phyloP scores from a whole-genome alignment of 2,888 invertebrate species.

The Catocala nupta region DNA sequence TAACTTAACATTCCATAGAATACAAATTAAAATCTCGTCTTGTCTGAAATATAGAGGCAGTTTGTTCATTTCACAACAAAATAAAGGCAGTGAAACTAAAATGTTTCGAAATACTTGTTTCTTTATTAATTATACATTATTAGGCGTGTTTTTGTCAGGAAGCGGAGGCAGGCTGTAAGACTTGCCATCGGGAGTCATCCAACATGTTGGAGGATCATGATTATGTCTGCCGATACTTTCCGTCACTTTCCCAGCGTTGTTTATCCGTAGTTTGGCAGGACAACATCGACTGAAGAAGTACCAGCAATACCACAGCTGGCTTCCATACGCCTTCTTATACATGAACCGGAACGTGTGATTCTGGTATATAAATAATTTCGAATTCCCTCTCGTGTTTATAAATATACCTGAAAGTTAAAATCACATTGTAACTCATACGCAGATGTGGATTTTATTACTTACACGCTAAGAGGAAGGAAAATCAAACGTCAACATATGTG shows the following conservation, averaged over 20 bases:
- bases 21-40: conserved; percentile 60
- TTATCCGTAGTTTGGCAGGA: conserved; percentile 80
- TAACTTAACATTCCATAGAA: conserved; percentile 51
- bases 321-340: conserved; percentile 85
- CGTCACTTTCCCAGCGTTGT: conserved; percentile 80
- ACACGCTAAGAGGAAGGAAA: conserved; percentile 54
- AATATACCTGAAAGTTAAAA: conserved; percentile 79
- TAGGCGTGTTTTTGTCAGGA: conserved; percentile 67
- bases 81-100: conserved; percentile 50
- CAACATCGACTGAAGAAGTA: conserved; percentile 84
- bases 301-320: conserved; percentile 85
- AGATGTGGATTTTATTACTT: conserved; percentile 25
- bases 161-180: conserved; percentile 79
- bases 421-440: conserved; percentile 35
- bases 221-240: conserved; percentile 82
- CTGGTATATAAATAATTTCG: conserved; percentile 83
- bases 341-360: conserved; percentile 85
- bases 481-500: conserved; percentile 52
- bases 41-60: conserved; percentile 60
- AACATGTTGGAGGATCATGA: conserved; percentile 83
- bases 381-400: conserved; percentile 84
- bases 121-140: conserved; percentile 48
- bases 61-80: conserved; percentile 56
- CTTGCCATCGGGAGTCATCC: conserved; percentile 85
- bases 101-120: conserved; percentile 55